Evolutionary conservation across 1,140 invertebrate genomes (phyloP), one percentile per base, ranked within the genome.

Genomic region (Caenorhabditis latens): DNA sequence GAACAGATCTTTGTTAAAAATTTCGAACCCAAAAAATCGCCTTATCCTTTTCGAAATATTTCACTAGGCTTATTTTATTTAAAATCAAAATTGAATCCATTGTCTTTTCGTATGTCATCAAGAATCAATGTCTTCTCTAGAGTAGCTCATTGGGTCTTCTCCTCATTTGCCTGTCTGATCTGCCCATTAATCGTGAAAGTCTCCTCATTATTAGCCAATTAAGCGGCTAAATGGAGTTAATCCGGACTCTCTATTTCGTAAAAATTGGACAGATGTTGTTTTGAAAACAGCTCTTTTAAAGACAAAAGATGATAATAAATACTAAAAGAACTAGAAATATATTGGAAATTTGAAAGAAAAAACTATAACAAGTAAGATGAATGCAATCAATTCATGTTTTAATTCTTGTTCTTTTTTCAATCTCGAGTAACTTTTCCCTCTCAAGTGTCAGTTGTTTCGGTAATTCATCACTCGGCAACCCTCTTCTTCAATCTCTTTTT

Each of bases 391-490:
- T 53, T 13, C 50, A 13, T 2, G 57, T 58, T 67, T 42, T 9
- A 42, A 40, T 67, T 67, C 32, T 67, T 32, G 63, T 67, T 42
- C 9, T 65, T 58, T 21, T 8, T n/a, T 63, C n/a, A 43, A 71
- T 43, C 21, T 4, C 9, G 9, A 43, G 21, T 79, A 8, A 40
- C 14, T 19, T 32, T 79, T 14, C 53, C 32, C 53, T 21, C 19
- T 50, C 0, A 9, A 53, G 71, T 79, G 71, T 79, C 71, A 50
- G 71, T 79, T 79, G 71, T 79, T 79, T 79, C 46, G 71, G 71
- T 79, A 79, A 79, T 79, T 79, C 71, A 79, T 79, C 71, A 79
- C 32, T 79, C 71, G 11, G 71, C 46, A 79, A 79, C 46, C 43
- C 71, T 50, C 53, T 24, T 46, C 16, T 32, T 32, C 71, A 50